These are phyloP conservation scores for Thalassoma bifasciatum DNA, from an alignment of 2,113 vertebrate genomes.

Conservation along the genomic window DNA sequence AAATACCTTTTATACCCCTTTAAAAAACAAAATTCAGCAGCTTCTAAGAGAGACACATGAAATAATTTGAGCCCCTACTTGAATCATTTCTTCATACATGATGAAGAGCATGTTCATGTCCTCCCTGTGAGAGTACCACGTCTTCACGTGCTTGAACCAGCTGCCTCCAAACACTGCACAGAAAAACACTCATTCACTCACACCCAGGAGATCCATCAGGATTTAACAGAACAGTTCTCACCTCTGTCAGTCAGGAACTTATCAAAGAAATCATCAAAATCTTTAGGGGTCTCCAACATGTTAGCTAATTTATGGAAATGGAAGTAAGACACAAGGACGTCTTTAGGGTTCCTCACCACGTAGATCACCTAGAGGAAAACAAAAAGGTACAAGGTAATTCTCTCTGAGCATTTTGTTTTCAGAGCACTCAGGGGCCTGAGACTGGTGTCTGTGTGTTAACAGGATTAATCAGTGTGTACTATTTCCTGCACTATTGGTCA, in stretches of 20 bases:
- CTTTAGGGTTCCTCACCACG: conserved; percentile 79
- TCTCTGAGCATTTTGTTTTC: neutral
- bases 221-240: conserved; percentile 6
- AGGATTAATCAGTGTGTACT: neutral
- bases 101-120: conserved; percentile 76
- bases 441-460: neutral
- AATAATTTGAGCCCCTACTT: conserved; percentile 49
- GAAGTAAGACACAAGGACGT: conserved; percentile 76
- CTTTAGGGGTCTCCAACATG: conserved; percentile 72
- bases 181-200: conserved; percentile 9
- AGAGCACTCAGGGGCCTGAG: neutral
- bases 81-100: conserved; percentile 77
- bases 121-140: conserved; percentile 68
- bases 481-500: neutral
- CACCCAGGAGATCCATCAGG: neutral
- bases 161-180: conserved; percentile 70
- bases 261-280: conserved; percentile 75
- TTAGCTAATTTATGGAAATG: conserved; percentile 69
- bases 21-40: neutral
- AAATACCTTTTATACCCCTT: too few species aligned
- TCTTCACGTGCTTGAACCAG: conserved; percentile 80
- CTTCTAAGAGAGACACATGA: neutral
- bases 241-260: conserved; percentile 73
- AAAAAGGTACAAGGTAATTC: neutral
- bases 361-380: conserved; percentile 73